phyloP scores from a whole-genome alignment of 2,888 invertebrate genomes.

The Pseudeuparius sepicola region DNA sequence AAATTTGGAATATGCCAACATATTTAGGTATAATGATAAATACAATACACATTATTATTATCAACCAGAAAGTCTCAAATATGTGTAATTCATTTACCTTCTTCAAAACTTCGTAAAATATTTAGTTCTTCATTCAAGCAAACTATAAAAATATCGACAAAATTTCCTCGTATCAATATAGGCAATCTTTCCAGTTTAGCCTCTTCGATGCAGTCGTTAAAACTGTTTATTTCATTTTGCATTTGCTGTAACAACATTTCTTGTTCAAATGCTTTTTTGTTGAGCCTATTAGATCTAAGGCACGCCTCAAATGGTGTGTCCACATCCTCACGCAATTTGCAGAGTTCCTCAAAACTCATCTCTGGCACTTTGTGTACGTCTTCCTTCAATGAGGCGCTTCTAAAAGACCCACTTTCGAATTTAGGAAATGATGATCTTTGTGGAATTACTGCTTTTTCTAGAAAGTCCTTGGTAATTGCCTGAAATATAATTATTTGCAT shows the following conservation, averaged over 20 bases:
- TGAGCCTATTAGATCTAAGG: constrained; percentile 40
- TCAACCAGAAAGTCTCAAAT: too few species aligned
- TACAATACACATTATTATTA: too few species aligned
- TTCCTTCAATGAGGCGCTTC: constrained; percentile 12
- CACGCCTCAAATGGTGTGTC: constrained; percentile 47
- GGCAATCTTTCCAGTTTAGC: constrained; percentile 48
- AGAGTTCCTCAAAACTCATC: constrained; percentile 22
- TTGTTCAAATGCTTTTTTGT: neutral
- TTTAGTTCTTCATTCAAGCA: constrained; percentile 65
- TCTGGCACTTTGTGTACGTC: constrained; percentile 18
- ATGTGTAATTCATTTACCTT: too few species aligned
- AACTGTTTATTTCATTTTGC: constrained; percentile 47
- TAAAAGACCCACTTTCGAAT: constrained; percentile 21
- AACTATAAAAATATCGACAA: constrained; percentile 54
- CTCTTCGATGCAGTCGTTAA: constrained; percentile 53
- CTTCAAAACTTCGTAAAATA: constrained; percentile 63
- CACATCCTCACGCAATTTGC: constrained; percentile 29
- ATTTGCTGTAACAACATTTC: constrained; percentile 40
- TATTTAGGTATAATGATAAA: too few species aligned
- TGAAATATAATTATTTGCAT: constrained; percentile 12
- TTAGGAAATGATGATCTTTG: constrained; percentile 29
- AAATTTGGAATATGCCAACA: too few species aligned
- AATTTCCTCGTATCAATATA: constrained; percentile 47
- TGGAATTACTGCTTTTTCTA: constrained; percentile 27
- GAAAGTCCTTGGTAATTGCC: constrained; percentile 17